Evolutionary conservation across 2,797 vertebrate species (phyloP), one percentile per base, ranked within the genome.

Genomic region (Falco novaeseelandiae): DNA sequence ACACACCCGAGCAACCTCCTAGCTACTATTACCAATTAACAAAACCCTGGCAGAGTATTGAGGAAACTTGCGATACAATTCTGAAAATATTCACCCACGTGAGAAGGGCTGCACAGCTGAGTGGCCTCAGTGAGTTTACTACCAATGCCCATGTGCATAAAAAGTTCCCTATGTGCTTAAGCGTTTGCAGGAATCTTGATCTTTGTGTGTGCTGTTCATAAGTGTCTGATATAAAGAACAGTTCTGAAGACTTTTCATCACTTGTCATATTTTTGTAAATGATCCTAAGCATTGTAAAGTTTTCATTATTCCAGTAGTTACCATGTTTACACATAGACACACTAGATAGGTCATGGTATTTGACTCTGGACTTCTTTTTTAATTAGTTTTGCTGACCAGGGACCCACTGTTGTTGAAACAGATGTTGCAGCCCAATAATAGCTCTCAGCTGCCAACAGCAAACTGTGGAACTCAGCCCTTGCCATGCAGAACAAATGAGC

Each of bases 371-470:
- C 95, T 97, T 96, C 95, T 96, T 96, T 97, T 97, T 97, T 96
- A 97, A 98, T 98, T 98, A 97, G 93, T 97, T 97, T 98, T 97
- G 96, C 97, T 97, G 95, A 97, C 96, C 95, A 92, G 93, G 93
- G 95, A 97, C 96, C 89, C 83, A 93, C 95, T 97, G 96, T 95
- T 97, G 95, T 96, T 98, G 96, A 97, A 98, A 98, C 97, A 98
- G 97, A 98, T 98, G 97, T 97, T 97, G 82, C 95, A 83, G 79
- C 74, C 97, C 97, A 97, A 96, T 97, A 98, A 98, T 98, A 97
- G 97, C 95, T 96, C 96, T 98, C 97, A 98, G 97, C 97, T 98
- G 98, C 97, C 97, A 97, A 95, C 94, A 91, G 81, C 90, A 90
- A 97, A 97, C 94, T 89, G 79, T 81, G 92, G 95, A 97, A 97